phyloP scores from a whole-genome alignment of 2,888 invertebrate genomes.

The Pseudococcus longispinus region DNA sequence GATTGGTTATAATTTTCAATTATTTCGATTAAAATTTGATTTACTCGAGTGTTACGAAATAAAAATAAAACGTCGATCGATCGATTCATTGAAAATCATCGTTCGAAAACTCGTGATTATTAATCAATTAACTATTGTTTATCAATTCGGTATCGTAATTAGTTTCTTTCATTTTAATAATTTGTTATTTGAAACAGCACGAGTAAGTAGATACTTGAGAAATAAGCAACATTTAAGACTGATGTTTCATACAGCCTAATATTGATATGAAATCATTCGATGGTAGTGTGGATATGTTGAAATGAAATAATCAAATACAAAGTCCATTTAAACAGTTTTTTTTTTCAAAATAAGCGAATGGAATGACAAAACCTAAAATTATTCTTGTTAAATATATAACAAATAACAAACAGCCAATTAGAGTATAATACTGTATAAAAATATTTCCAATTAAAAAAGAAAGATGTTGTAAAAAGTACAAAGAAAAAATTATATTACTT shows the following conservation, averaged over 20 bases:
- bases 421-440: not conserved
- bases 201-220: not conserved
- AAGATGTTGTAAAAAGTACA: not conserved
- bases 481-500: not conserved
- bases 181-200: not conserved
- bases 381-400: slow-evolving; percentile 19
- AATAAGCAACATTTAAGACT: not conserved
- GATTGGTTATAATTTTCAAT: slow-evolving; percentile 7
- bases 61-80: not conserved
- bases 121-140: not conserved
- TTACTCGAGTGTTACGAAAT: not conserved
- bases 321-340: not conserved
- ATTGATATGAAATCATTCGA: not conserved
- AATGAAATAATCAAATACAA: not conserved
- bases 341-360: not conserved
- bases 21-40: not conserved
- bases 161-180: not conserved
- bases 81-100: not conserved
- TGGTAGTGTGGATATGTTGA: not conserved
- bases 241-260: not conserved
- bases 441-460: not conserved
- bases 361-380: not conserved
- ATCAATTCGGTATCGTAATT: not conserved
- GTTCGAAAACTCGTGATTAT: not conserved
- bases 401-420: slow-evolving; percentile 42